Base-by-base conservation (phyloP, 2,888 invertebrate genomes). In the Dicycla oo region DNA sequence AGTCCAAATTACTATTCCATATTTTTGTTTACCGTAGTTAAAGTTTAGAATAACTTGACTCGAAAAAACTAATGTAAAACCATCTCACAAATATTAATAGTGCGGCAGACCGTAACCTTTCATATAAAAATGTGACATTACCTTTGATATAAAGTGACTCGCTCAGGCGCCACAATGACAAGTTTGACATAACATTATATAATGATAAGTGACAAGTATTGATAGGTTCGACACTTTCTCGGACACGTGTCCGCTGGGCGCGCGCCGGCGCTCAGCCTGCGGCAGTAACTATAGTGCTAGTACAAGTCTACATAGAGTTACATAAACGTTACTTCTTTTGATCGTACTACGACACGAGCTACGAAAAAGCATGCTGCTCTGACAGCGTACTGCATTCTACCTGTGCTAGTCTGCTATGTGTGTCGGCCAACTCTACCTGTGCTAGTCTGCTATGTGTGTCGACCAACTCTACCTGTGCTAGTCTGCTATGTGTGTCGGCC, bases 121-220 rank as follows among this genome's bases (percentile, higher is more conserved):
- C 15, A 40, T 23, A n/a, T n/a, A 43, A 58, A 47, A 23, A 34
- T 34, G 23, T 34, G 23, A 34, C 45, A n/a, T 53, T 13, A 43
- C 69, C 23, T 68, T 34, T 69, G 47, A 30, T 40, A 30, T 38
- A 34, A 11, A n/a, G 3, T 30, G 51, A 26, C 49, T 40, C 38
- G n/a, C 30, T 18, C 23, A n/a, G n/a, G n/a, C n/a, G 68, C 34
- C 34, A 56, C 23, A 34, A n/a, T 38, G 56, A 38, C 45, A 69
- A 18, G 45, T 54, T 34, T 69, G 49, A 73, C 61, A 51, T 43
- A 23, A 51, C 20, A 51, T 51, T 47, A 5, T n/a, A 51, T 1
- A 8, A 10, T 34, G 72, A 26, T 40, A 73, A 30, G 74, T 74
- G 65, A 65, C 75, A 65, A 34, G 40, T 73, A 40, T 45, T 61